Evolutionary conservation across 1,140 invertebrate species (phyloP), one percentile per base, ranked within the genome.

Genomic region (Trichonephila clavata): DNA sequence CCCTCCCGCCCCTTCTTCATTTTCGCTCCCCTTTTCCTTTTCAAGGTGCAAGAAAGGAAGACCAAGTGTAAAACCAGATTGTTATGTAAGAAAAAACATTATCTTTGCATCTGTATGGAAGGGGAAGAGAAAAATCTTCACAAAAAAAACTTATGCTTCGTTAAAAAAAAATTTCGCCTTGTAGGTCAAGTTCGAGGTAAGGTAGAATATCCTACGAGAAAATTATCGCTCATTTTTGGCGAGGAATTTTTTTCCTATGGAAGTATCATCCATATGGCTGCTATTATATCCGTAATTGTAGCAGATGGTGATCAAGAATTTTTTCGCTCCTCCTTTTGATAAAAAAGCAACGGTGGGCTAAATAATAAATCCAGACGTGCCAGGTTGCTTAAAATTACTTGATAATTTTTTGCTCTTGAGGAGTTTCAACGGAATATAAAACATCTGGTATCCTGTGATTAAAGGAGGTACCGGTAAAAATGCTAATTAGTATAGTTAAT

Each of bases 161-260:
- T 43, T 6, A 32, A 80, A 32, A 89, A 86, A 86, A 83, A 57
- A 59, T n/a, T 43, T 0, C 50, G 2, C 4, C 83, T 86, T 92
- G 24, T 92, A 86, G 91, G 91, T 92, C 91, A 92, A 92, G 91
- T 92, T 92, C 91, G 91, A 86, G 83, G 81, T 43, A 71, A 86
- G 18, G 24, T 2, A 20, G 24, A 90, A 61, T 83, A 65, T 27
- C 21, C 83, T 32, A 63, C 43, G 24, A 60, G 39, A n/a, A 43
- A 86, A 71, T 86, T 86, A 92, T 92, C 91, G 91, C 91, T 86
- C 24, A 50, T 77, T 92, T 92, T 83, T 83, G 83, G 91, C 86
- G 83, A 59, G 32, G 16, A 24, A 32, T 71, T 68, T 68, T 77
- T 39, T 16, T 32, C 32, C 32, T 77, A 65, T 24, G 27, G 24